Evolutionary conservation across 2,113 vertebrate species (phyloP).

Genomic region (Archocentrus centrarchus): DNA sequence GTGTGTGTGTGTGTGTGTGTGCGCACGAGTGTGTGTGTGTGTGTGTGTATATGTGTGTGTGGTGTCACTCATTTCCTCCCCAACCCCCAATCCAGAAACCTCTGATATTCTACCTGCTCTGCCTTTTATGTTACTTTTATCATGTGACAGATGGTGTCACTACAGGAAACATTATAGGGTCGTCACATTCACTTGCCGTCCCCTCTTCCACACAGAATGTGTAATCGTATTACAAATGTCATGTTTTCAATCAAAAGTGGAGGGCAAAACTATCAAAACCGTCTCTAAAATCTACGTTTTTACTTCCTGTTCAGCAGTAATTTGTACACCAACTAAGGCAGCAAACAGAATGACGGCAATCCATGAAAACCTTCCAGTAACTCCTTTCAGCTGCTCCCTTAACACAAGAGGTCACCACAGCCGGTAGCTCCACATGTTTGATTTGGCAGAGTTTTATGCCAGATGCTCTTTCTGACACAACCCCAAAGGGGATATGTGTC

Average conservation of each 20-base stretch:
- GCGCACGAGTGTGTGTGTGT: not conserved
- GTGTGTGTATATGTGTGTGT: slow-evolving; percentile 17
- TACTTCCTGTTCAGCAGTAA: not conserved
- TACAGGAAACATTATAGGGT: not conserved
- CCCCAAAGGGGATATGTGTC: not conserved
- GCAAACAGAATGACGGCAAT: not conserved
- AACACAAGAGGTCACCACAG: too few species aligned
- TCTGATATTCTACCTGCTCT: slow-evolving; percentile 49
- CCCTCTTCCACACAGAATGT: not conserved
- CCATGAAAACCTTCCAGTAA: not conserved
- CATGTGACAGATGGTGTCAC: not conserved
- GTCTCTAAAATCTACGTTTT: not conserved
- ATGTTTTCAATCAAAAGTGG: not conserved
- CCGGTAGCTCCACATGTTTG: not conserved
- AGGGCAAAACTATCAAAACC: not conserved
- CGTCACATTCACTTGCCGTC: not conserved
- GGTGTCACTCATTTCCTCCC: not conserved
- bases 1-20: slow-evolving; percentile 19
- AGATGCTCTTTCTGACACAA: not conserved
- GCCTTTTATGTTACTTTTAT: not conserved
- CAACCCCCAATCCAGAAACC: not conserved
- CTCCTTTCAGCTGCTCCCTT: not conserved
- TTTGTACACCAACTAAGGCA: not conserved
- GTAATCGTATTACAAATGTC: not conserved
- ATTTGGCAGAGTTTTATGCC: not conserved